Evolutionary conservation across 2,888 invertebrate genomes (phyloP), one percentile per base, ranked within the genome.

Genomic region (Phyto melanocephala): DNA sequence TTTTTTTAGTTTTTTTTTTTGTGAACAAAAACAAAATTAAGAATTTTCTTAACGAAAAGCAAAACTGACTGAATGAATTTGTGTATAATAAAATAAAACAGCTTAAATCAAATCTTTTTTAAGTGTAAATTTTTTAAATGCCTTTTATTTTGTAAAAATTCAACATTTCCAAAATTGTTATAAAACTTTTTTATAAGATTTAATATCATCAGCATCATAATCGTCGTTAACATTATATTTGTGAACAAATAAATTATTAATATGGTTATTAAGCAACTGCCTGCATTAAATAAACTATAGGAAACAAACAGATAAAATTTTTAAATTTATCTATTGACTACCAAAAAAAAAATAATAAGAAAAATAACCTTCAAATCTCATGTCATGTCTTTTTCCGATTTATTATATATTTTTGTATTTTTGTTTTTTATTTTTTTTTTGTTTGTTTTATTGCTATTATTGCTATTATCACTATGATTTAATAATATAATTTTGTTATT

Each of bases 291-390:
- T 17, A 28, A 22, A 28, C 17, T 58, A 17, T 3, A 58, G 11
- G 20, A 17, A 1, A 45, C 11, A 13, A 10, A n/a, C 37, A 60
- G 8, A 65, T 72, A 15, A 45, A 40, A 45, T 45, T n/a, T n/a
- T n/a, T 1, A 67, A 72, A 42, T 24, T 45, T 22, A 58, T 47
- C 13, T 70, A 60, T 42, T n/a, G 50, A 52, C n/a, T 13, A 45
- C 40, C 10, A 17, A 33, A 22, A 20, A 60, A 4, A 24, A n/a
- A n/a, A n/a, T n/a, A n/a, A n/a, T n/a, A n/a, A n/a, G n/a, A n/a
- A 40, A 42, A 72, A 42, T 56, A 76, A 76, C 67, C 67, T 76
- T 60, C 76, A 76, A 76, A 74, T 65, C 67, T 58, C 45, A 58
- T 75, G 56, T 56, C 65, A 76, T 20, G 37, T 67, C 50, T 54